Evolutionary conservation across 1,140 invertebrate species (phyloP), one percentile per base, ranked within the genome.

Genomic region (Leptoteleia sp.): DNA sequence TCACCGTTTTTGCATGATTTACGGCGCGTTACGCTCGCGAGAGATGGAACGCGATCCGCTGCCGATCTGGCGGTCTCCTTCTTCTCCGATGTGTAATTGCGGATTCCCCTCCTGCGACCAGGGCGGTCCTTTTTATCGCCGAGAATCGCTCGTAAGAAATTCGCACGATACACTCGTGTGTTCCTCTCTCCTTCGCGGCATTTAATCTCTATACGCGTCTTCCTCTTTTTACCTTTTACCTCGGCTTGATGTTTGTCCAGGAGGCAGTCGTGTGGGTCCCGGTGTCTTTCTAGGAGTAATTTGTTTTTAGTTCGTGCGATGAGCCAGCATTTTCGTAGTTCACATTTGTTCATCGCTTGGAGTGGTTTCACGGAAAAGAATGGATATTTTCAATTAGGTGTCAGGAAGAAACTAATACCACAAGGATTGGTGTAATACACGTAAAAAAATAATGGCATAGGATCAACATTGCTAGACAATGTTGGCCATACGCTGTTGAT

Each of bases 31-130:
- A n/a, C 27, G 16, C 52, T 57, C 81, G 71, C 83, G 82, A 82
- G 76, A 73, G 54, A 70, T 73, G 81, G 62, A 71, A 83, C 82
- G 64, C 77, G 80, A 76, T 82, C 76, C 82, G 80, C 77, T 55
- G 50, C 35, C 50, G 37, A 54, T 54, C 61, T 50, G 35, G 48
- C 19, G 27, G 54, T 78, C 67, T 42, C 15, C 73, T 83, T 84
- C 59, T 84, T 82, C 81, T 75, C 80, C 76, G 73, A 83, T 84
- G 81, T 48, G 17, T 84, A 85, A 84, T 85, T 86, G 82, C 77
- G 68, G 73, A 84, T 84, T 82, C 77, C 50, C 67, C 52, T 64
- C 72, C 45, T 17, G 50, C 61, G 22, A 72, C 75, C 70, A 78
- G 79, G 81, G 82, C 80, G 82, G 82, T 84, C 82, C 78, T 77